These are phyloP conservation scores for Shargacucullia verbasci DNA, from an alignment of 2,888 invertebrate species.

Conservation along the genomic window DNA sequence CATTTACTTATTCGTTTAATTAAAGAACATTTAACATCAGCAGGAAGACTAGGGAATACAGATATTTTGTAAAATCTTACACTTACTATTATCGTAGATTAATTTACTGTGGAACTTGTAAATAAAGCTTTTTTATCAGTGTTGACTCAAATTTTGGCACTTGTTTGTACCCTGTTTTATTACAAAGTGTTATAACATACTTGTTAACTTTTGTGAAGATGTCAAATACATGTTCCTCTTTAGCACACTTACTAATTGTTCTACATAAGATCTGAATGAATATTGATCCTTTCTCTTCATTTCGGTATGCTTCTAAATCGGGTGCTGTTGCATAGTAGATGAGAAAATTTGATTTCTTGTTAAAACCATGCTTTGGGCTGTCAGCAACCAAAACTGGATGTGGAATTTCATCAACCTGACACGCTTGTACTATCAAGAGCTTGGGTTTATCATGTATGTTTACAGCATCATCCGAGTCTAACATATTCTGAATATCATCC, in stretches of 20 bases:
- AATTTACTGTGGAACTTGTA: conserved; percentile 58
- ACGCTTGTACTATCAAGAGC: conserved; percentile 81
- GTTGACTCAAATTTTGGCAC: conserved; percentile 78
- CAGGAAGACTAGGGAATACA: too few species aligned
- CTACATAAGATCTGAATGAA: conserved; percentile 80
- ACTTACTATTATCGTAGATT: background rate
- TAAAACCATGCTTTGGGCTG: conserved; percentile 60
- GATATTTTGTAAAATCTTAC: background rate
- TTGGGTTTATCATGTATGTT: conserved; percentile 77
- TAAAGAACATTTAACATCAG: too few species aligned
- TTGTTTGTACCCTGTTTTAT: conserved; percentile 65
- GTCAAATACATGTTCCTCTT: conserved; percentile 73
- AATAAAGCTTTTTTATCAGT: conserved; percentile 77
- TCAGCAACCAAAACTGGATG: conserved; percentile 70
- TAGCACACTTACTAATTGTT: conserved; percentile 64
- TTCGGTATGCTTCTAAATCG: conserved; percentile 79
- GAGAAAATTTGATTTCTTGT: conserved; percentile 76
- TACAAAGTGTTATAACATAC: conserved; percentile 68
- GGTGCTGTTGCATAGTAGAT: conserved; percentile 84
- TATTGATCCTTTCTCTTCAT: conserved; percentile 74
- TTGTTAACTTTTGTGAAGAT: conserved; percentile 79
- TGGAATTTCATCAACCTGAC: conserved; percentile 73
- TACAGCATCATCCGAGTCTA: conserved; percentile 74
- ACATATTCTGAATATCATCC: conserved; percentile 75
- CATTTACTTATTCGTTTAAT: too few species aligned